These are phyloP conservation scores for Rafetus swinhoei DNA, from an alignment of 2,113 vertebrate genomes.

Conservation along the genomic window DNA sequence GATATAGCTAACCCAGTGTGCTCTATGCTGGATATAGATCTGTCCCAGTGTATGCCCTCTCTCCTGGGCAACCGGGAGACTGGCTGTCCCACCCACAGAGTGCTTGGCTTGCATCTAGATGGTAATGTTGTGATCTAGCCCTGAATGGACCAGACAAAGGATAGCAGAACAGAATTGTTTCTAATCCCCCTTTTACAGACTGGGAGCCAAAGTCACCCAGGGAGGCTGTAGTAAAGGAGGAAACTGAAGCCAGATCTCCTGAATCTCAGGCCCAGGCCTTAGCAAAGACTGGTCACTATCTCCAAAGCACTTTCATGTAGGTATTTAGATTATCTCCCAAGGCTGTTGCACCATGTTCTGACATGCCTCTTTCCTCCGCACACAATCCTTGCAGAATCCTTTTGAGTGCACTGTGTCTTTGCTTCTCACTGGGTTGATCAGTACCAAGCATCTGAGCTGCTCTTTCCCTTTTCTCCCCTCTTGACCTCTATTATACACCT, in stretches of 20 bases:
- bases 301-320: not conserved
- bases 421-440: not conserved
- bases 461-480: not conserved
- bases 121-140: not conserved
- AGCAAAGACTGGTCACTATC: not conserved
- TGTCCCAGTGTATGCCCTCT: not conserved
- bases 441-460: not conserved
- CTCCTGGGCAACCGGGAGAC: not conserved
- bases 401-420: not conserved
- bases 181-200: not conserved
- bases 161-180: rapidly evolving
- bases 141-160: not conserved
- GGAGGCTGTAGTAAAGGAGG: too few relatives aligned
- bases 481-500: not conserved
- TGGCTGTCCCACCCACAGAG: not conserved
- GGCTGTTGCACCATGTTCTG: not conserved
- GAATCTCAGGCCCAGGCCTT: too few relatives aligned
- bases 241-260: too few relatives aligned
- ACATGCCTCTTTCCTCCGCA: not conserved
- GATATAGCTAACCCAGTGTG: not conserved
- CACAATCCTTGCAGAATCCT: not conserved
- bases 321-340: not conserved
- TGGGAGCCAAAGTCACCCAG: rapidly evolving
- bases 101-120: not conserved
- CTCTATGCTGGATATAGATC: not conserved